These are phyloP conservation scores for Mionectes macconnelli DNA, from an alignment of 2,113 vertebrate genomes.

Conservation along the genomic window DNA sequence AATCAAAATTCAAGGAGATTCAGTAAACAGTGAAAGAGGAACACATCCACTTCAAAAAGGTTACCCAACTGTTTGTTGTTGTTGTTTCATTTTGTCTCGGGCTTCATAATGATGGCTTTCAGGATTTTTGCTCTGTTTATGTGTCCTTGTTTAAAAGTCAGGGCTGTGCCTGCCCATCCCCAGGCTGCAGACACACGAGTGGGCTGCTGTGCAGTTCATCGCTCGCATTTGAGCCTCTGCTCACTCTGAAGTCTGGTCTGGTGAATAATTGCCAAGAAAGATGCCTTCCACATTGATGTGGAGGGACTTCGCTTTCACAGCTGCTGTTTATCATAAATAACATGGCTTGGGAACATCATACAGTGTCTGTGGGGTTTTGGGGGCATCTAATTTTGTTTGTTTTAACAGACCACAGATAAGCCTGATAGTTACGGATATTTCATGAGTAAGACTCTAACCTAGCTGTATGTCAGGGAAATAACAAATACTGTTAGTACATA, in stretches of 20 bases:
- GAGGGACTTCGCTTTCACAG: not conserved
- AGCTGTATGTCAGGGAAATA: not conserved
- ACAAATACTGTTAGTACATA: not conserved
- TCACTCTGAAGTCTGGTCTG: not conserved
- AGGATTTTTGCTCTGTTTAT: slow-evolving; percentile 32
- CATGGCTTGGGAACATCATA: not conserved
- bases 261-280: not conserved
- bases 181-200: not conserved
- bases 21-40: slow-evolving; percentile 32
- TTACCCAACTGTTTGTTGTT: slow-evolving; percentile 40
- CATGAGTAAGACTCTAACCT: not conserved
- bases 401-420: not conserved
- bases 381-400: not conserved
- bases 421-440: not conserved
- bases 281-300: not conserved
- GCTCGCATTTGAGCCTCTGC: not conserved
- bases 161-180: not conserved
- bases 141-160: slow-evolving; percentile 16
- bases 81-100: slow-evolving; percentile 17
- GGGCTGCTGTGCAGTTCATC: not conserved
- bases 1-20: slow-evolving; percentile 49
- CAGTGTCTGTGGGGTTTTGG: not conserved
- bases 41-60: slow-evolving; percentile 50
- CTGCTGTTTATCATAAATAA: not conserved
- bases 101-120: slow-evolving; percentile 54